Conservation (phyloP, 2,113 vertebrate species). For the Chinchilla lanigera region DNA sequence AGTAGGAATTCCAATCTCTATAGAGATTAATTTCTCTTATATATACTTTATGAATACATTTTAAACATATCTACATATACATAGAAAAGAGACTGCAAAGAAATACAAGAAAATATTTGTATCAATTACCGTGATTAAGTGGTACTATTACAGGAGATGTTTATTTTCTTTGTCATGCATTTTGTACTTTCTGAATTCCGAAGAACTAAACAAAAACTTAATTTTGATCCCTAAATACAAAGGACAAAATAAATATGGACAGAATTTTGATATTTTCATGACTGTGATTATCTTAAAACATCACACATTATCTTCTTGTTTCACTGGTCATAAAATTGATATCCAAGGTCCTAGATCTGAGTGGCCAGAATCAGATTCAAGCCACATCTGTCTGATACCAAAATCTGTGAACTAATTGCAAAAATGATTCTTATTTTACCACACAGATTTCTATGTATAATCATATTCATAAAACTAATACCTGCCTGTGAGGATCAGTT, state of each 20-base stretch:
- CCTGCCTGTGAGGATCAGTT: not conserved
- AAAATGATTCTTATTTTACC: conserved; percentile 7
- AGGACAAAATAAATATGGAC: not conserved
- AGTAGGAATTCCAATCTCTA: not conserved
- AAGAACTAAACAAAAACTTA: not conserved
- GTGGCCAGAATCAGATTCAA: not conserved
- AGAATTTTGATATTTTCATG: not conserved
- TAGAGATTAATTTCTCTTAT: not conserved
- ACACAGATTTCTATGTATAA: not conserved
- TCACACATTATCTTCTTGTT: not conserved
- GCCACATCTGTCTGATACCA: not conserved
- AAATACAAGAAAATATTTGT: not conserved
- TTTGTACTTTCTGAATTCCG: not conserved
- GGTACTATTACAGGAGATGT: not conserved
- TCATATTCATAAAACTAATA: not conserved
- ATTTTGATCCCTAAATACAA: not conserved
- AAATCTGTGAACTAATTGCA: not conserved
- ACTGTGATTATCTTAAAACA: not conserved
- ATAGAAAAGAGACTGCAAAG: not conserved
- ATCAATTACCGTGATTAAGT: not conserved
- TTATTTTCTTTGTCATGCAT: conserved; percentile 15
- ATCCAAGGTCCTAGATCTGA: not conserved
- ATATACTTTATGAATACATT: not conserved
- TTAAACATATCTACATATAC: not conserved
- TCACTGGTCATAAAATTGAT: not conserved